Percentiles rank a stretch among this genome's conserved stretches.
Evolutionary conservation across 2,113 vertebrate genomes (phyloP).

Genomic region (Vimba vimba): DNA sequence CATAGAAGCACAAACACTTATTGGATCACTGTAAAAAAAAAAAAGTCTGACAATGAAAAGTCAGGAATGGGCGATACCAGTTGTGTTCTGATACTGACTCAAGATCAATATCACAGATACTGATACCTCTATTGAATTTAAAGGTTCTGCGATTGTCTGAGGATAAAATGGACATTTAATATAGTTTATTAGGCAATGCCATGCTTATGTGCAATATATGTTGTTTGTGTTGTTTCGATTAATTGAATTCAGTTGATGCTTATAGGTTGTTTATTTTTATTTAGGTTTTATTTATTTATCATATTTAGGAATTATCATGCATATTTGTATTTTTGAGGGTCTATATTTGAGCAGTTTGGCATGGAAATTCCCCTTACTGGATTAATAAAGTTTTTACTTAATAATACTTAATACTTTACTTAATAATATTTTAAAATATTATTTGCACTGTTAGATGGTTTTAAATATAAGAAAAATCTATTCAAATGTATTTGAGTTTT

Average conservation of each 20-base stretch:
- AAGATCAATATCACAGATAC: neutral
- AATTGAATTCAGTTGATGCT: neutral
- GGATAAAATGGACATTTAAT: neutral
- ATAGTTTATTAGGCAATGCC: neutral
- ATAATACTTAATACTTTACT: too few relatives aligned
- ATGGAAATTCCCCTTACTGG: too few relatives aligned
- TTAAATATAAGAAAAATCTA: neutral
- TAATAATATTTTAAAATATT: neutral
- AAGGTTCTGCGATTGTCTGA: neutral
- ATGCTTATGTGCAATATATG: neutral
- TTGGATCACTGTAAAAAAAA: neutral
- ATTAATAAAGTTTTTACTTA: too few relatives aligned
- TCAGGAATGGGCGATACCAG: neutral
- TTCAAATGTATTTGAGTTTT: neutral
- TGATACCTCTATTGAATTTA: neutral
- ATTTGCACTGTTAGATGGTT: neutral
- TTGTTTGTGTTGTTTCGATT: neutral
- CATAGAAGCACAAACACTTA: neutral
- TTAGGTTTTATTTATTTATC: neutral
- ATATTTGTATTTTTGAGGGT: neutral
- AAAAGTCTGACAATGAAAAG: too few relatives aligned
- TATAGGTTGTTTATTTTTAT: neutral
- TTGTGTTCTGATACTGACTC: neutral
- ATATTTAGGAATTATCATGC: neutral
- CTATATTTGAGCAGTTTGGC: neutral